Percentiles rank a stretch among this genome's conserved stretches.
Conservation (phyloP, 2,888 invertebrate genomes). For the Hedychridium roseum region DNA sequence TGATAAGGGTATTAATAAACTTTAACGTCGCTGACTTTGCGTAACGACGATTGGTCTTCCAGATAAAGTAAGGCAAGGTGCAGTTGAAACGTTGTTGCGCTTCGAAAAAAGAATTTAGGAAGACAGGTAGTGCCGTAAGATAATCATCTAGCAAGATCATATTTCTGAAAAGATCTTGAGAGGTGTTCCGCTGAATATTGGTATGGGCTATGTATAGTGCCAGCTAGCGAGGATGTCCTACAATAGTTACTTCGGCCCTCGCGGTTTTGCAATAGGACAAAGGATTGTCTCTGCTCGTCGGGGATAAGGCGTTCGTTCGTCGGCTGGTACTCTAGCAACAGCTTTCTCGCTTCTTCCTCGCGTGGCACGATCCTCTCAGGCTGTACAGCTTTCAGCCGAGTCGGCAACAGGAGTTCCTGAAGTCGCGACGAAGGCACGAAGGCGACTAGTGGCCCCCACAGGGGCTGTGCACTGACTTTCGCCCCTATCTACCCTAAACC, state of each 20-base stretch:
- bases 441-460: constrained; percentile 59
- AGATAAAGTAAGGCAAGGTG: no score
- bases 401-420: constrained; percentile 58
- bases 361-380: constrained; percentile 18
- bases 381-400: constrained; percentile 57
- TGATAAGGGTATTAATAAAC: constrained; percentile 60
- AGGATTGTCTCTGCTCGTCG: constrained; percentile 20
- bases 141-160: no score
- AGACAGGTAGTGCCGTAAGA: no score
- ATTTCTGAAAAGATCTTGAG: no score
- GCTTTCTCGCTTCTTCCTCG: constrained; percentile 3
- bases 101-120: no score
- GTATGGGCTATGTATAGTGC: no score
- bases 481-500: constrained; percentile 50
- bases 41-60: no score
- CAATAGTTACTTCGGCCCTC: no score
- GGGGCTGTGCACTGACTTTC: constrained; percentile 60
- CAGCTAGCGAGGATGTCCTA: no score
- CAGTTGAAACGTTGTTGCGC: no score
- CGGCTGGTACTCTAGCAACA: constrained; percentile 5
- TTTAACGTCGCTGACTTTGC: constrained; percentile 33
- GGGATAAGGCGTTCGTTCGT: constrained; percentile 24
- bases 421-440: constrained; percentile 54
- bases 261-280: constrained; percentile 20
- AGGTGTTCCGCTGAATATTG: no score